phyloP scores from a whole-genome alignment of 2,113 vertebrate genomes.

The Ursus arctos region DNA sequence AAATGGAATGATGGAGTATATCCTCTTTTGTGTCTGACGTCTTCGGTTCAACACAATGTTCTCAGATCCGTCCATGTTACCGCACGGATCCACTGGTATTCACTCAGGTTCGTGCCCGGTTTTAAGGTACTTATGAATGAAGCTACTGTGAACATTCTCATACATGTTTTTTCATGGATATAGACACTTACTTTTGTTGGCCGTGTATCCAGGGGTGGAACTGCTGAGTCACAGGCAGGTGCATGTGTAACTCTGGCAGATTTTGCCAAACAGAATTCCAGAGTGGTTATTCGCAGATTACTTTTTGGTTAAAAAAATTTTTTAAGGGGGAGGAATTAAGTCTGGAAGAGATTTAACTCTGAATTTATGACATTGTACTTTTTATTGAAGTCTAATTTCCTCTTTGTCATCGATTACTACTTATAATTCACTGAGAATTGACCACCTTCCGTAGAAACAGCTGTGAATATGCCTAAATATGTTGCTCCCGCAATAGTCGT shows the following conservation, averaged over 20 bases:
- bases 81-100: rapidly evolving
- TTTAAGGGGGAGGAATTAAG: background rate
- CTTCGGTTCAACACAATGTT: background rate
- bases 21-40: background rate
- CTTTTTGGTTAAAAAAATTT: background rate
- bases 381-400: background rate
- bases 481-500: background rate
- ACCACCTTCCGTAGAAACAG: background rate
- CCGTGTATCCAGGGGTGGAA: background rate
- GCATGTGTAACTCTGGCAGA: background rate
- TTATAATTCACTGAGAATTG: background rate
- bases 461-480: background rate
- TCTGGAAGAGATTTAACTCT: background rate
- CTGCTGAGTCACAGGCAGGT: background rate
- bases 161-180: background rate
- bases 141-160: background rate
- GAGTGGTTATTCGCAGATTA: background rate
- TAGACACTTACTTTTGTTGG: background rate
- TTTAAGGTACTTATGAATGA: background rate
- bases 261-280: background rate
- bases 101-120: background rate
- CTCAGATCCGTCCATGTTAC: background rate
- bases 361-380: background rate
- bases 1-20: rapidly evolving
- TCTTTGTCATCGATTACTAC: background rate